These are phyloP conservation scores for Stegodyphus dumicola DNA, from an alignment of 1,140 invertebrate genomes.

Conservation along the genomic window DNA sequence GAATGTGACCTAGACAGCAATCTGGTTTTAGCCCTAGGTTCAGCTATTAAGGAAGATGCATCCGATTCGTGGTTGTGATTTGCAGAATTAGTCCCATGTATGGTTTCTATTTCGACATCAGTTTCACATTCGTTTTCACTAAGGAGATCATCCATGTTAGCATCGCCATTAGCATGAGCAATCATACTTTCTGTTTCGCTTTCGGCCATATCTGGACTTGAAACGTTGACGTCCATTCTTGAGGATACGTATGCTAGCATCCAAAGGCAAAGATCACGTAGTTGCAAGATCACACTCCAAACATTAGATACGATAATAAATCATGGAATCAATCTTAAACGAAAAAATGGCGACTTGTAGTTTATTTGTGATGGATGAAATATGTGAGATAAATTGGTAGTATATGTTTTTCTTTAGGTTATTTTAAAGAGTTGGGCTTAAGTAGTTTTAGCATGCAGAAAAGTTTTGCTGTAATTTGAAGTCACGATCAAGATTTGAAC, in stretches of 20 bases:
- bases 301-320: not conserved
- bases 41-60: not conserved
- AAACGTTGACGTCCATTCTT: conserved; percentile 3
- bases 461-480: too few species aligned
- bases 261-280: not conserved
- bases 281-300: not conserved
- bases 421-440: too few species aligned
- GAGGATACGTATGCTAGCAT: not conserved
- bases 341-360: too few species aligned
- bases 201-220: conserved; percentile 1
- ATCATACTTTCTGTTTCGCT: conserved; percentile 42
- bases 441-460: too few species aligned
- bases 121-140: conserved; percentile 45
- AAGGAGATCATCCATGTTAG: conserved; percentile 18
- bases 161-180: conserved; percentile 31
- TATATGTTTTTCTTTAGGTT: too few species aligned
- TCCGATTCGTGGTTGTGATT: conserved; percentile 20
- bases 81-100: conserved; percentile 7
- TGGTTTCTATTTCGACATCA: conserved; percentile 22
- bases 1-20: conserved; percentile 48
- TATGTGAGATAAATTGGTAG: too few species aligned
- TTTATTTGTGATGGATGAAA: too few species aligned
- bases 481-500: too few species aligned
- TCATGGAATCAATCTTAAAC: too few species aligned
- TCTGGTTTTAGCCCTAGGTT: conserved; percentile 39